Evolutionary conservation across 2,113 vertebrate genomes (phyloP), one percentile per base, ranked within the genome.

Genomic region (Cyprinus carpio): DNA sequence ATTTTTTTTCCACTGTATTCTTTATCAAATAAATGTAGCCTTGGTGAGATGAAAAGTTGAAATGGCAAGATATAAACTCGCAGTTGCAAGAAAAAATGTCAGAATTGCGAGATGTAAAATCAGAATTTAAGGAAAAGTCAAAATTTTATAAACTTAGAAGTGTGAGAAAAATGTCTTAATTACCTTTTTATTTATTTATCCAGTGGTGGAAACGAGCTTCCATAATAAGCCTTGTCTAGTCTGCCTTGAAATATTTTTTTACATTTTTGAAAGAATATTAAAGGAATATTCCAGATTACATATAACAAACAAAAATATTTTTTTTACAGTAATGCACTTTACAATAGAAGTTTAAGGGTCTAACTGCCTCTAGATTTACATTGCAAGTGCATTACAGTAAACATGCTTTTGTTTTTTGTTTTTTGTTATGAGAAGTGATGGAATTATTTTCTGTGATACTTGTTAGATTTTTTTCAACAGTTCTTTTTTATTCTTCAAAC

Each of bases 301-400:
- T 34, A 20, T 16, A 11, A 4, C 31, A 34, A 37, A 69, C 16
- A 34, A 69, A 69, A 31, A 46, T 10, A 46, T n/a, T n/a, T n/a
- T n/a, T n/a, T 69, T 67, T 69, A 69, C 65, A 69, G 16, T 69
- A 69, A 69, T 69, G 65, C 29, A 37, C 65, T 34, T 56, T 34
- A 67, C 8, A 20, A 34, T 67, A 3, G 31, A 67, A 16, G 64
- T 67, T 16, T 8, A 34, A 67, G 65, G 29, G 4, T 20, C 18
- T 1, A 20, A 4, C 11, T 69, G 16, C 16, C 11, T 29, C 25
- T 18, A 18, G 15, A 18, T 69, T 69, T 37, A 69, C 31, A 37
- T 4, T 37, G 31, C 16, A 20, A 34, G 29, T 34, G 6, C 65
- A 11, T 69, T 69, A 69, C 65, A 2, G 31, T 34, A 34, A 34